Conservation (phyloP, 2,888 invertebrate species). For the Ceriagrion tenellum region DNA sequence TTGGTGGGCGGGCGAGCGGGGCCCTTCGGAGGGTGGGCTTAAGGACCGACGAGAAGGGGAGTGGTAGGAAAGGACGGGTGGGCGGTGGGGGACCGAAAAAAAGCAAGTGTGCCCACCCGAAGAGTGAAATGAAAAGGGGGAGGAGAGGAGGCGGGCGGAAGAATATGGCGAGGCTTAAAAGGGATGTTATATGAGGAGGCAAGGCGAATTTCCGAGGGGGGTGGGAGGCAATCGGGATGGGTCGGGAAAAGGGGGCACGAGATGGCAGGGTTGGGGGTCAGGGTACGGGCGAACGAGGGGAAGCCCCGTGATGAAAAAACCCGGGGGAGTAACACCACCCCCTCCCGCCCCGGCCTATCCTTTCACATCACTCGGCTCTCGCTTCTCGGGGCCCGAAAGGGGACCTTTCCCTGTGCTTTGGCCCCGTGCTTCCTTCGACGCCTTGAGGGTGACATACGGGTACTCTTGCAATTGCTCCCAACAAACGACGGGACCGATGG, state of each 20-base stretch:
- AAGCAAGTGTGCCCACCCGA: background rate
- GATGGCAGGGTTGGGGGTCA: background rate
- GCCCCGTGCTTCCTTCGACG: background rate
- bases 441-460: background rate
- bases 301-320: slow-evolving; percentile 54
- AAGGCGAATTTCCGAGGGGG: slow-evolving; percentile 25
- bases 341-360: background rate
- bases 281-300: background rate
- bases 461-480: background rate
- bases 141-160: slow-evolving; percentile 30
- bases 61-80: background rate
- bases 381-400: background rate
- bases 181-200: slow-evolving; percentile 60
- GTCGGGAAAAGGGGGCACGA: slow-evolving; percentile 11
- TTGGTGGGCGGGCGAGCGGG: background rate
- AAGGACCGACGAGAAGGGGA: background rate
- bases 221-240: slow-evolving; percentile 32
- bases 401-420: background rate
- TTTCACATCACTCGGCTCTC: background rate
- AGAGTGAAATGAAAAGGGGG: slow-evolving; percentile 18
- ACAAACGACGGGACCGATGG: background rate
- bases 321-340: background rate
- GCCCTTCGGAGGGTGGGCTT: background rate
- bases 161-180: slow-evolving; percentile 56
- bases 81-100: background rate